Base-by-base conservation (phyloP, 2,797 vertebrate genomes). In the Poeciliopsis turneri region DNA sequence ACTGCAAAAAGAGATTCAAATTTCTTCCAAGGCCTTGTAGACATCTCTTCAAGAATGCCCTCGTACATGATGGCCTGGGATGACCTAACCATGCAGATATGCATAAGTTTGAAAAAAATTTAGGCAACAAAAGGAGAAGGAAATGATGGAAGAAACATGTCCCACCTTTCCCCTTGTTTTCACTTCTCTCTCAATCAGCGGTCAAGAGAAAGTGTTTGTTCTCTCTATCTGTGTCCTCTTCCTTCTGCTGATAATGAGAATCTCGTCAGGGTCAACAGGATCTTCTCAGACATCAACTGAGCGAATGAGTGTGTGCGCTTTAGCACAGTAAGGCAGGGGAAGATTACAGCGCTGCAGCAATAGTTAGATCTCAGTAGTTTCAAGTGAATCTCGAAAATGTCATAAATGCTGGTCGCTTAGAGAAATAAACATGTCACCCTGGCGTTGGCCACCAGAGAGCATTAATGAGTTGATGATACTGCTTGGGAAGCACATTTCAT, bases 361-460 rank as follows among this genome's bases (percentile, higher is more conserved):
- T 43, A 45, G 2, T 28, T 70, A n/a, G 41, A 53, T 71, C 30
- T 30, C 4, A 11, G 64, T 20, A 45, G 12, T 43, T 53, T 11
- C 9, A 36, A 51, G 5, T 13, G 23, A 70, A 70, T n/a, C 11
- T 43, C 6, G 5, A 43, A 43, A n/a, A 41, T 43, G 9, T 69
- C 43, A 2, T 12, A 15, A 25, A 43, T 43, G 39, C 10, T 69
- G 20, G 20, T 25, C 11, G 8, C 25, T 25, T 3, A 7, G 66
- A 69, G 9, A n/a, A 69, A 43, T 12, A 1, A 53, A 53, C 20
- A 68, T 47, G 68, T 16, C 78, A 28, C 86, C 76, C 61, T 74
- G 28, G 2, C 33, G 16, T 9, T 39, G 18, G 74, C 90, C 93
- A 88, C 82, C 82, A 92, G 93, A 78, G 82, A 6, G 86, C 90